These are phyloP conservation scores for Andricus quercusramuli DNA, from an alignment of 2,888 invertebrate genomes.

Conservation along the genomic window DNA sequence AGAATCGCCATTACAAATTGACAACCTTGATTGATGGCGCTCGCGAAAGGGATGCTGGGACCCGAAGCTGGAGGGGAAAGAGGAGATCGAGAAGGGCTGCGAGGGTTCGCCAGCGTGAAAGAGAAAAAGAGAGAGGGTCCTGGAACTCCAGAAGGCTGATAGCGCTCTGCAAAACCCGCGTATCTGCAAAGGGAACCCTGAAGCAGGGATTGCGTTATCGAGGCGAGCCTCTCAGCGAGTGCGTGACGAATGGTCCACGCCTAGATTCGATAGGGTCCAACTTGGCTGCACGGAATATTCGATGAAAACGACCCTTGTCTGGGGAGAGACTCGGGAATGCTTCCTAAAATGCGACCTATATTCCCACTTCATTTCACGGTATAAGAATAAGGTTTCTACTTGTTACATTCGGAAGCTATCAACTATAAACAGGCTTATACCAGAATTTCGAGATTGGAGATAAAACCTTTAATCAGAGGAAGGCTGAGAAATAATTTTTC, in stretches of 20 bases:
- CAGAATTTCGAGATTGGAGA: too few relatives aligned
- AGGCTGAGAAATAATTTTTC: too few relatives aligned
- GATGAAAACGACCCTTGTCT: conserved; percentile 66
- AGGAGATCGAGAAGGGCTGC: conserved; percentile 54
- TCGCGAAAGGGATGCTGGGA: conserved; percentile 62
- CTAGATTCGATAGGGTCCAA: conserved; percentile 68
- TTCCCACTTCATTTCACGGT: neutral
- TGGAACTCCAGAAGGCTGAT: conserved; percentile 66
- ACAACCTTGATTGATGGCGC: conserved; percentile 81
- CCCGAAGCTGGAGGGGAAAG: conserved; percentile 56
- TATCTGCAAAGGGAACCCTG: conserved; percentile 56
- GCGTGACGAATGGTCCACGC: conserved; percentile 77
- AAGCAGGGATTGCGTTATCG: conserved; percentile 70
- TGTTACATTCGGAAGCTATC: too few relatives aligned
- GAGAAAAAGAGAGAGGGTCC: conserved; percentile 43
- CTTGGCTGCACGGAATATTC: conserved; percentile 64
- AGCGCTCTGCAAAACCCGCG: conserved; percentile 66
- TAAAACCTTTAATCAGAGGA: too few relatives aligned
- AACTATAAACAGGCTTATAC: too few relatives aligned
- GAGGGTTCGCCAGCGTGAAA: conserved; percentile 41
- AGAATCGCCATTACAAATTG: conserved; percentile 81
- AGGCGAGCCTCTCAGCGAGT: conserved; percentile 75
- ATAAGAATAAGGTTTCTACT: neutral
- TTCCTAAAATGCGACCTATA: conserved; percentile 13
- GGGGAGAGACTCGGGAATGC: conserved; percentile 47